Conservation (phyloP, 2,888 invertebrate genomes). For the Thelaira solivaga region DNA sequence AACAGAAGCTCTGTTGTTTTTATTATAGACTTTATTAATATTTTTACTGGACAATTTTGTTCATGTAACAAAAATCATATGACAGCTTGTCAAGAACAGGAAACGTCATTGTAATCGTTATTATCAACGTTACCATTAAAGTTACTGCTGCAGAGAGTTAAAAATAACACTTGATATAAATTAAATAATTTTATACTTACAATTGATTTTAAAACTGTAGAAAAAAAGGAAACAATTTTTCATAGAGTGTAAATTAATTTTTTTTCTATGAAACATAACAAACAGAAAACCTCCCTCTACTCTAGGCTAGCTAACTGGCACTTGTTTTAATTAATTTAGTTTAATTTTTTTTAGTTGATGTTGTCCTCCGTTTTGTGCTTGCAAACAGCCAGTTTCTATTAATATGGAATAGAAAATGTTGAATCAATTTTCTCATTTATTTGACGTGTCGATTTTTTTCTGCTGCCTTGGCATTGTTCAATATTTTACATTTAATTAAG, state of each 20-base stretch:
- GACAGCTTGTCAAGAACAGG: constrained; percentile 57
- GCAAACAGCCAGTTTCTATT: constrained; percentile 9
- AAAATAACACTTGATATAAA: constrained; percentile 36
- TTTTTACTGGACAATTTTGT: constrained; percentile 9
- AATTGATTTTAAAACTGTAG: neutral
- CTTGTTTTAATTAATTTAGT: constrained; percentile 47
- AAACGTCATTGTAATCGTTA: constrained; percentile 35
- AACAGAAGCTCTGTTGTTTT: neutral
- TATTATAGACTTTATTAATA: constrained; percentile 40
- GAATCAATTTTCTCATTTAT: constrained; percentile 34
- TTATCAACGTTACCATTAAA: constrained; percentile 13
- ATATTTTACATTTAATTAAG: constrained; percentile 55
- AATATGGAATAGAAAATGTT: constrained; percentile 19
- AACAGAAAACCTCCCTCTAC: neutral
- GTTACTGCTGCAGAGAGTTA: constrained; percentile 9
- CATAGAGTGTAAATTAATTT: neutral
- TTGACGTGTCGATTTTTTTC: constrained; percentile 25
- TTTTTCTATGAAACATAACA: neutral
- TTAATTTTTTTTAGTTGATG: neutral
- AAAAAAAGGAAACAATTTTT: neutral
- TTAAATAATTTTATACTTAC: constrained; percentile 39
- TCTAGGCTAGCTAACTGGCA: no score
- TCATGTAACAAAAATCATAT: constrained; percentile 48
- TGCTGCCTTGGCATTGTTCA: constrained; percentile 25
- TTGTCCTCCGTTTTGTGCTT: neutral